Evolutionary conservation across 2,888 invertebrate genomes (phyloP), one percentile per base, ranked within the genome.

Genomic region (Glaucopsyche alexis): DNA sequence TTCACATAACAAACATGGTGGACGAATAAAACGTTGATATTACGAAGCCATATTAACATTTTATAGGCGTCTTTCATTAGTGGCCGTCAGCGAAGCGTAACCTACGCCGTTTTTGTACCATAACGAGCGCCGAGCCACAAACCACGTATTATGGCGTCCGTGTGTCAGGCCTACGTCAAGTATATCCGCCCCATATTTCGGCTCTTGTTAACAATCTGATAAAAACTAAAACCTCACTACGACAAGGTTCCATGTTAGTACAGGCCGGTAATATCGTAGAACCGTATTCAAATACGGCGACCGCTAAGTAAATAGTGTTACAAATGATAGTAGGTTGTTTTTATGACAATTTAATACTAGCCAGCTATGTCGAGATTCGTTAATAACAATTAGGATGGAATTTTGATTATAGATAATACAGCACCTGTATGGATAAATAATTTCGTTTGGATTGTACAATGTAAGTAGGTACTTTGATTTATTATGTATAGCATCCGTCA

Each of bases 291-390:
- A 75, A 74, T 78, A 72, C 78, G 75, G 67, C 65, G 2, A 6
- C 49, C 52, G 74, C 74, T 75, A 77, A 78, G 77, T 82, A 84
- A 82, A 81, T 83, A 82, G 79, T 47, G 71, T 89, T 86, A 91
- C 85, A 88, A 88, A 91, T 89, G 87, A 84, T 83, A 80, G 81
- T 80, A 80, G 84, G 87, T 85, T 85, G 84, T 87, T 87, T 89
- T 86, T 82, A 86, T 90, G 91, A 93, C 91, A 91, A 85, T 91
- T 87, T 90, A 91, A 92, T 92, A 82, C 81, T 79, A 80, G 84
- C 82, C 85, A 80, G 84, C 82, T 86, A 87, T n/a, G n/a, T n/a
- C 87, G 84, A 79, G 81, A 80, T 79, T 85, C 85, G 85, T 89
- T 88, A 85, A 84, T 87, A 88, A 88, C 84, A 87, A 88, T 90